These are phyloP conservation scores for Varecia variegata DNA, from an alignment of 2,797 vertebrate genomes.

Conservation along the genomic window DNA sequence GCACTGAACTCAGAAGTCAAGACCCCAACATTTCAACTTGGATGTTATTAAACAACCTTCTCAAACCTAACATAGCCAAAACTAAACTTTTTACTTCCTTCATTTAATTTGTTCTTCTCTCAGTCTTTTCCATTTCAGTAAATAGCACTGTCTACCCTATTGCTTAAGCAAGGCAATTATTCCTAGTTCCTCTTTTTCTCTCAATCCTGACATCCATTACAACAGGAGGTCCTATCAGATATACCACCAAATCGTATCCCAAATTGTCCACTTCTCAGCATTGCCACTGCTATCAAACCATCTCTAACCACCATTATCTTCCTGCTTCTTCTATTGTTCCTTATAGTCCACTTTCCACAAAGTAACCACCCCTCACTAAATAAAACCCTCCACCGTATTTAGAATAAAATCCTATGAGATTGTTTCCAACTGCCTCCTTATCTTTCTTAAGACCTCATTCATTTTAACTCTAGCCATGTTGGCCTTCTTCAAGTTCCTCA, in stretches of 20 bases:
- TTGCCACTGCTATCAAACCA: not conserved
- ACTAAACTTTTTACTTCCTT: not conserved
- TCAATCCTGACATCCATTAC: not conserved
- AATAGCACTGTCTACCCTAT: not conserved
- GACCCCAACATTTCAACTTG: not conserved
- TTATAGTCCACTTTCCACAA: not conserved
- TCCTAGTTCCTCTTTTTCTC: not conserved
- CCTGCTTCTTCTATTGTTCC: not conserved
- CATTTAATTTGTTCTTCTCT: not conserved
- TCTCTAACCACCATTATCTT: not conserved
- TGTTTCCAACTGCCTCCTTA: not conserved
- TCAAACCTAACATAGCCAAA: not conserved
- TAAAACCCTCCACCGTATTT: not conserved
- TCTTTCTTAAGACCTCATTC: not conserved
- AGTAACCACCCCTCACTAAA: not conserved
- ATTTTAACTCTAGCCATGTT: not conserved
- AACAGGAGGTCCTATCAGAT: not conserved
- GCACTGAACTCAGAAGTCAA: not conserved
- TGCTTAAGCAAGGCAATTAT: not conserved
- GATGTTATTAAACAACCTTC: constrained; percentile 4
- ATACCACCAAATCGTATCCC: not conserved
- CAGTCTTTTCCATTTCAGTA: not conserved
- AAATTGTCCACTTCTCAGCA: not conserved
- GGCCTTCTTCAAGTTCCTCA: not conserved
- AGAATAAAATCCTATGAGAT: not conserved